Conservation (phyloP, 1,140 invertebrate species). For the Campoletis sonorensis region DNA sequence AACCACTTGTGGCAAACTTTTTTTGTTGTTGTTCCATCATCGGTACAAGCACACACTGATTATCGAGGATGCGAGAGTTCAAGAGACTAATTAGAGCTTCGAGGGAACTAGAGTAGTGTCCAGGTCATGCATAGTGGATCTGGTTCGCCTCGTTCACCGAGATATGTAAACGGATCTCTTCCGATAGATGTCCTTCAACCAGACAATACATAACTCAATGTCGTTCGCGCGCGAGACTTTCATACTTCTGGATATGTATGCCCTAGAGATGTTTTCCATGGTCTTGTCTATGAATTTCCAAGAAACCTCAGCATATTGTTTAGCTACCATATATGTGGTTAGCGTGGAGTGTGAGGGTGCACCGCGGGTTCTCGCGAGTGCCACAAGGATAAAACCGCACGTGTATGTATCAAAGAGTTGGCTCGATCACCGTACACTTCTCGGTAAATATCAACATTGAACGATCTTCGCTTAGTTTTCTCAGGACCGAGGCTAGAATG, state of each 20-base stretch:
- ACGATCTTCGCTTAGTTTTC: constrained; percentile 23
- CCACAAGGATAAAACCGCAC: constrained; percentile 27
- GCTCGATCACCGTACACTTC: background rate
- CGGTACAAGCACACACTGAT: constrained; percentile 17
- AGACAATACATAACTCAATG: constrained; percentile 1
- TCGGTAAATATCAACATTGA: constrained; percentile 31
- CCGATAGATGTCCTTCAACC: background rate
- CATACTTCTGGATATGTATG: background rate
- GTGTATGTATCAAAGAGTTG: background rate
- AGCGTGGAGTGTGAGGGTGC: background rate
- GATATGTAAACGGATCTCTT: background rate
- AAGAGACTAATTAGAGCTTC: constrained; percentile 12
- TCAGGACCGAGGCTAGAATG: background rate
- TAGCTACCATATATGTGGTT: background rate
- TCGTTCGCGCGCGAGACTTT: background rate
- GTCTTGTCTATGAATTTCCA: constrained; percentile 19
- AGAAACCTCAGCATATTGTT: constrained; percentile 31
- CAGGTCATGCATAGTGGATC: constrained; percentile 1
- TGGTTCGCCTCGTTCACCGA: background rate
- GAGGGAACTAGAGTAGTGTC: constrained; percentile 10
- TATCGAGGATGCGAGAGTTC: constrained; percentile 28
- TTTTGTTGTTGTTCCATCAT: background rate
- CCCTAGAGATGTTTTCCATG: background rate
- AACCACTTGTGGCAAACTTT: background rate
- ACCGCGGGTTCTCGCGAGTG: constrained; percentile 12